Percentiles rank a stretch among this genome's conserved stretches.
These are phyloP conservation scores for Trichosurus vulpecula DNA, from an alignment of 2,797 vertebrate species.

Conservation along the genomic window DNA sequence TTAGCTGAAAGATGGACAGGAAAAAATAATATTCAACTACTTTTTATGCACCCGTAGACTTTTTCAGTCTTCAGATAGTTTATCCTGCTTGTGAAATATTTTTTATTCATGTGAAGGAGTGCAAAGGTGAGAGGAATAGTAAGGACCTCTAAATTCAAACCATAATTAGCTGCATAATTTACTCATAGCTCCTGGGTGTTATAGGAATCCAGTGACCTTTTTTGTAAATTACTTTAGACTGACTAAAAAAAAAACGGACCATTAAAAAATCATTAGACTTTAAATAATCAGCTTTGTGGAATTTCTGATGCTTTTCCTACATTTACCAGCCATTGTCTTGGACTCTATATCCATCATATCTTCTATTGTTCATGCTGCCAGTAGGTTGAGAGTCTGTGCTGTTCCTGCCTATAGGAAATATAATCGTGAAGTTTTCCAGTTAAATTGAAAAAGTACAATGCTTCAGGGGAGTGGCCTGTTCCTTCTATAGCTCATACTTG, in stretches of 20 bases:
- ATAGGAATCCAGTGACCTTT: not conserved
- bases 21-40: not conserved
- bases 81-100: not conserved
- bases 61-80: not conserved
- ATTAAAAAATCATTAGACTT: not conserved
- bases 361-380: not conserved
- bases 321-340: not conserved
- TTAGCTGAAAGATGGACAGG: not conserved
- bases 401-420: not conserved
- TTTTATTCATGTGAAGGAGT: not conserved
- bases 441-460: not conserved
- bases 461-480: not conserved
- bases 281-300: not conserved
- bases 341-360: not conserved
- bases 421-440: not conserved
- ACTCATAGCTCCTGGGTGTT: not conserved
- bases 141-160: not conserved
- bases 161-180: not conserved
- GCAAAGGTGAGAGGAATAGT: not conserved
- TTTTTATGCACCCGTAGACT: not conserved
- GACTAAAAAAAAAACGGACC: not conserved
- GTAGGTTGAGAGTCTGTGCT: not conserved
- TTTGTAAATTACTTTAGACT: not conserved
- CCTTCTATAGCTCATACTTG: not conserved
- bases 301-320: not conserved